Base-by-base conservation (phyloP, 2,113 vertebrate species). In the Toxotes chatareus region DNA sequence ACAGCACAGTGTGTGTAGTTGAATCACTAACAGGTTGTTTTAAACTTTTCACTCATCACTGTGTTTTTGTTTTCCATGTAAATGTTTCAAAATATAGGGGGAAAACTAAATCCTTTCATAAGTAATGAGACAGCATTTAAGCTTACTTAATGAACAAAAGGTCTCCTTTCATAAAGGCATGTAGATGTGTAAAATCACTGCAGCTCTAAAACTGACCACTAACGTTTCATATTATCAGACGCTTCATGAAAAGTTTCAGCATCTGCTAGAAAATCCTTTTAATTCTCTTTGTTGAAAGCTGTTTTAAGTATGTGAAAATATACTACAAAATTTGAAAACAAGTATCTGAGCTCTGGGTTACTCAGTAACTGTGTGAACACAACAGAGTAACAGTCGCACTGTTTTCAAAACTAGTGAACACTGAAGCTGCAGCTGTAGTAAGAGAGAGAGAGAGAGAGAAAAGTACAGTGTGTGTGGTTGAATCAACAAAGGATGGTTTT, bases 401-500 rank as follows among this genome's bases (percentile, higher is more conserved):
- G 75, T 44, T 83, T 74, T 72, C 46, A 73, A 38, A 67, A 64
- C 46, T 21, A 59, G 0, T 67, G 4, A 73, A 61, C 73, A 32
- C 53, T 46, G 60, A 53, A 56, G 51, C 79, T 36, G 31, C 49
- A 27, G 6, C 38, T 36, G 32, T 27, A 0, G 23, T 73, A 46
- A 66, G 17, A 62, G 61, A n/a, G 12, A 27, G 27, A 27, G 27
- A 27, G 27, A 27, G 36, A 5, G 4, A 12, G 16, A 46, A 71
- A 57, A 73, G 17, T 40, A 64, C 46, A 73, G 56, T 36, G 31
- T 77, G 64, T 70, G 63, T 62, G 16, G 44, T 14, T 36, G 59
- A 70, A 76, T 27, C 34, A 76, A 83, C 59, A 86, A 89, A 86
- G 55, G 53, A 32, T 23, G 66, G 36, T 68, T 82, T 69, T 44